These are phyloP conservation scores for Cryptus viduatorius DNA, from an alignment of 2,888 invertebrate species.

Conservation along the genomic window DNA sequence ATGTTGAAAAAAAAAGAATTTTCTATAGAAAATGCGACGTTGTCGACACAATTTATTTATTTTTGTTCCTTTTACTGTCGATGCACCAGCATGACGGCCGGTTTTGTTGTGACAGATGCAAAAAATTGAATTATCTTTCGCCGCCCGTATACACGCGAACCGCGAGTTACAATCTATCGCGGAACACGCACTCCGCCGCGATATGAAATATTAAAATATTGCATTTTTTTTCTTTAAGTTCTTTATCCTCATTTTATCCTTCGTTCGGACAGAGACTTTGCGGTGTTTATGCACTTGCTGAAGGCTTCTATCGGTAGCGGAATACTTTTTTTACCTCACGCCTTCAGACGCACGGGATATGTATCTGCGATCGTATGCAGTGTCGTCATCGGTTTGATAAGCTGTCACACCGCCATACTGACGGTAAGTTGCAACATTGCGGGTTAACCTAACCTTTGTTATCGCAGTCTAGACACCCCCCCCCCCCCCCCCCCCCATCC, in stretches of 20 bases:
- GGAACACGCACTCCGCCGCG: neutral
- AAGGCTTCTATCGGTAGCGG: conserved; percentile 97
- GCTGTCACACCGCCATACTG: conserved; percentile 96
- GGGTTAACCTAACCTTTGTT: neutral
- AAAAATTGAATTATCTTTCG: conserved; percentile 27
- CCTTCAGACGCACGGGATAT: conserved; percentile 93
- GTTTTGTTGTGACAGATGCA: conserved; percentile 12
- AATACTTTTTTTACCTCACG: conserved; percentile 95
- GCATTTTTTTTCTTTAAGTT: conserved; percentile 30
- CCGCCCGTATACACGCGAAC: neutral
- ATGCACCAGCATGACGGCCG: neutral
- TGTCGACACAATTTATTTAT: neutral
- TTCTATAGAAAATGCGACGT: neutral
- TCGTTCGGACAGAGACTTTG: conserved; percentile 88
- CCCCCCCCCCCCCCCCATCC: neutral
- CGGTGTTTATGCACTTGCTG: conserved; percentile 94
- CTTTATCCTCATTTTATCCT: conserved; percentile 35
- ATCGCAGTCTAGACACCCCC: neutral
- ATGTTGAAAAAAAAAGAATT: neutral
- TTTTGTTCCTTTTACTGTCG: neutral
- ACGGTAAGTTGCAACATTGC: conserved; percentile 88
- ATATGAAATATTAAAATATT: conserved; percentile 68
- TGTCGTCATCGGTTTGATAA: conserved; percentile 92
- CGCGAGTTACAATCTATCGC: conserved; percentile 23
- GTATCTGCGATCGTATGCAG: conserved; percentile 91